Conservation (phyloP, 2,113 vertebrate genomes). For the Ailurus styani region DNA sequence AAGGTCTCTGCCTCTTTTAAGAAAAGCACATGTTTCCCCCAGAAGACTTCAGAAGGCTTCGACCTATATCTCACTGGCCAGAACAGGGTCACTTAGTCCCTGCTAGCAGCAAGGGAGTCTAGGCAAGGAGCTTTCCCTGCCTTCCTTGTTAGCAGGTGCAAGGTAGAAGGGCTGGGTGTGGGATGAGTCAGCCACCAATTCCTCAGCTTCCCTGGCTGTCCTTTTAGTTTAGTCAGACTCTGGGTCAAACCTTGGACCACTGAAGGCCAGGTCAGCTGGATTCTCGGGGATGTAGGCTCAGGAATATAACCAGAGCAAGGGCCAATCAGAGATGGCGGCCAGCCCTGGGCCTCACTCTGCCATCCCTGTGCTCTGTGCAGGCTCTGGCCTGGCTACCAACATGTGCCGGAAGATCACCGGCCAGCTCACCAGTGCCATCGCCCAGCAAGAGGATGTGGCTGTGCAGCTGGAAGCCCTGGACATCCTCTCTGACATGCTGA, state of each 20-base stretch:
- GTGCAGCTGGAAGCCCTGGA: slow-evolving; percentile 96
- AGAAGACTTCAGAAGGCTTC: background rate
- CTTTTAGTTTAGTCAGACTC: background rate
- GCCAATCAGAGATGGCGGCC: background rate
- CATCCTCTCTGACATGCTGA: slow-evolving; percentile 96
- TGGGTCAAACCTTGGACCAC: background rate
- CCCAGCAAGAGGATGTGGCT: slow-evolving; percentile 93
- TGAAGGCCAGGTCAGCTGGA: background rate
- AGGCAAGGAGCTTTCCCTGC: background rate
- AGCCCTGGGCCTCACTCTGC: background rate
- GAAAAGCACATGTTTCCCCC: background rate
- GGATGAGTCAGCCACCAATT: background rate
- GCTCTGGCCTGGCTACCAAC: slow-evolving; percentile 87
- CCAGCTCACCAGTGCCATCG: slow-evolving; percentile 92
- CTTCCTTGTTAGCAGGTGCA: background rate
- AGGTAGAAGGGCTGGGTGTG: background rate
- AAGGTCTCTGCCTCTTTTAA: background rate
- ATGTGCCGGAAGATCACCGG: slow-evolving; percentile 95
- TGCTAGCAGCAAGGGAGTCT: background rate
- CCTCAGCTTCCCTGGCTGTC: background rate
- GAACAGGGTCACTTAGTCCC: background rate
- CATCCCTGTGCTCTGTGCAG: slow-evolving; percentile 70
- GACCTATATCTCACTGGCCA: background rate
- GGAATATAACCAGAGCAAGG: background rate
- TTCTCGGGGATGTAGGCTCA: background rate